Evolutionary conservation across 2,797 vertebrate genomes (phyloP), one percentile per base, ranked within the genome.

Genomic region (Clarias laeviceps): DNA sequence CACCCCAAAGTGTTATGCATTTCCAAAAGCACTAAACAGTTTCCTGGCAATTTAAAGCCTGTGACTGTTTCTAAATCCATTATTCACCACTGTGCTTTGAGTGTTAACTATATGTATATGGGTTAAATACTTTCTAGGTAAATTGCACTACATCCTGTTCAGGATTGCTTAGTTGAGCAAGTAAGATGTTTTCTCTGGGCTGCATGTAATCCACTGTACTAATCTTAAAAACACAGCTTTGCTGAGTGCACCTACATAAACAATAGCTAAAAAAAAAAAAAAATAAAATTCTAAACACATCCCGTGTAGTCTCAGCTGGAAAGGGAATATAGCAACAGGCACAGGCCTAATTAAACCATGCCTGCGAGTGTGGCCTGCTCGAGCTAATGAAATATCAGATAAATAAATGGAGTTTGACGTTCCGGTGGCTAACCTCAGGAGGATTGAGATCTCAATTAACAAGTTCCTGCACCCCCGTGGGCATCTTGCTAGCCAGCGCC

Each of bases 381-480:
- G 20, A 88, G 90, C 89, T 93, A 89, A 93, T 94, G 90, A 91
- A 92, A 92, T 88, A 89, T 90, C 84, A 80, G 88, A 66, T 82
- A 88, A 88, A 91, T 82, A 90, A 90, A 87, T 14, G 54, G 82
- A 85, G 89, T 88, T 91, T 84, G 88, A 92, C 89, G 90, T 92
- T 91, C 66, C 37, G 82, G 88, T 81, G 82, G 89, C 85, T 32
- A 40, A 84, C 85, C 91, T 91, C 93, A 27, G 88, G 92, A 92
- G 92, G 87, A 91, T 92, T 80, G 72, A 87, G 90, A 92, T 94
- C 92, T 93, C 92, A 94, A 93, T 95, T 94, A 94, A 93, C 90
- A 91, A 91, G 91, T 93, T 91, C 88, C 88, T 79, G 59, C 69
- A 87, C 90, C 91, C 91, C 84, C 14, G 80, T 81, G 32, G 91